Evolutionary conservation across 1,140 invertebrate species (phyloP).

Genomic region (Ganaspis sp.): DNA sequence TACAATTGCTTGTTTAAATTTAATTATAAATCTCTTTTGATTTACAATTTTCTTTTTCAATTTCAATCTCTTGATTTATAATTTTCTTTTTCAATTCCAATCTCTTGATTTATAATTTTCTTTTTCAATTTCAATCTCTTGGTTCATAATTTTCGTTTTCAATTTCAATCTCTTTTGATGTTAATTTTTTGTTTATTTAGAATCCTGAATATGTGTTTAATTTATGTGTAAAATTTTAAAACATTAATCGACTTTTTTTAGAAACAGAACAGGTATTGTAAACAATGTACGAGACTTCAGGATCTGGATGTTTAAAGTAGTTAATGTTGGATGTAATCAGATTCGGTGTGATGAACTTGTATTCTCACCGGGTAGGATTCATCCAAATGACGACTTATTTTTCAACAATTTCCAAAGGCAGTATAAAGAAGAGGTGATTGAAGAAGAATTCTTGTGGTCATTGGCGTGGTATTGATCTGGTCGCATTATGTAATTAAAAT

Average conservation of each 20-base stretch:
- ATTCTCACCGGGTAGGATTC: constrained; percentile 71
- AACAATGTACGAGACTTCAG: neutral
- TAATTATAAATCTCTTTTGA: too few species aligned
- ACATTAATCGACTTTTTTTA: neutral
- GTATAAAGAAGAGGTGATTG: neutral
- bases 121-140: too few species aligned
- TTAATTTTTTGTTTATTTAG: too few species aligned
- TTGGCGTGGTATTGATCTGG: constrained; percentile 68
- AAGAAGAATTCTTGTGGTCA: constrained; percentile 45
- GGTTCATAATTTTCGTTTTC: too few species aligned
- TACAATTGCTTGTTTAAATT: too few species aligned
- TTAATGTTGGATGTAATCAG: constrained; percentile 62
- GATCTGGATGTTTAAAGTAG: constrained; percentile 1
- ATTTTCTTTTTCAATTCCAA: too few species aligned
- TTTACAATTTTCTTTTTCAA: too few species aligned
- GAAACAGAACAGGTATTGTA: neutral
- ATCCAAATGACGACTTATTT: constrained; percentile 57
- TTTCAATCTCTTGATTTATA: too few species aligned
- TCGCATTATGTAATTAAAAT: constrained; percentile 59
- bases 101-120: too few species aligned
- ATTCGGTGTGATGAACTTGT: constrained; percentile 54
- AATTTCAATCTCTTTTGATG: too few species aligned
- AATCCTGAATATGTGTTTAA: too few species aligned
- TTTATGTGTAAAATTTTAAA: too few species aligned
- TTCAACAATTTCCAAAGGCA: neutral